A percentile compares a stretch with the other conserved stretches of the same genome.
Conservation (phyloP, 2,888 invertebrate genomes). For the Pyrrhia umbra region DNA sequence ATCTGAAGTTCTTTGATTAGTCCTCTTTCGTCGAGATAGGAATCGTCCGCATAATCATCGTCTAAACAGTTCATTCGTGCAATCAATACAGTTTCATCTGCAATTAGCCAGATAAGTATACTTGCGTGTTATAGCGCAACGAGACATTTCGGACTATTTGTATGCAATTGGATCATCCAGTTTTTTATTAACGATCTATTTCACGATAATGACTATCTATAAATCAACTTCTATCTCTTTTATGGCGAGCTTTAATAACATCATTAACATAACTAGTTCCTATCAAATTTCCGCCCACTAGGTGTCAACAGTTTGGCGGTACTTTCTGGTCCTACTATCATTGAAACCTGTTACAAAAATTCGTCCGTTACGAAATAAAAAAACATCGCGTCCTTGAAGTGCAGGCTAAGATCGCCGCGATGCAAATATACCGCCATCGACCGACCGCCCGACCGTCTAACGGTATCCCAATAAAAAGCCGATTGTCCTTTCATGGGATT, state of each 20-base stretch:
- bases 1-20: too few species aligned
- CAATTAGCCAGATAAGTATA: slow-evolving; percentile 35
- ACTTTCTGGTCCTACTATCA: slow-evolving; percentile 27
- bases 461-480: slow-evolving; percentile 67
- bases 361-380: slow-evolving; percentile 53
- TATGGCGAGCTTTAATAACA: slow-evolving; percentile 30
- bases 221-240: slow-evolving; percentile 22
- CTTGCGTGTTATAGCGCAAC: slow-evolving; percentile 36
- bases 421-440: slow-evolving; percentile 49
- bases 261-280: slow-evolving; percentile 45
- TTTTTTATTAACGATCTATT: slow-evolving; percentile 22
- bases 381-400: slow-evolving; percentile 59
- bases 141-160: slow-evolving; percentile 34
- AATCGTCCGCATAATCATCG: slow-evolving; percentile 2
- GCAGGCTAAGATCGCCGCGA: slow-evolving; percentile 46
- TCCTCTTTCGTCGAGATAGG: slow-evolving; percentile 15
- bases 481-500: slow-evolving; percentile 65
- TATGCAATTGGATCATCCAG: slow-evolving; percentile 37
- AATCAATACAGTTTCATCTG: slow-evolving; percentile 40
- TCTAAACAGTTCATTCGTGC: slow-evolving; percentile 19
- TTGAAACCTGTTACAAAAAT: slow-evolving; percentile 51
- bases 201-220: slow-evolving; percentile 14
- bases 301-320: slow-evolving; percentile 43
- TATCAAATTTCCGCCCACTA: slow-evolving; percentile 31
- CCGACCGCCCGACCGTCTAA: slow-evolving; percentile 53